Evolutionary conservation across 2,113 vertebrate species (phyloP).

Genomic region (Casuarius casuarius): DNA sequence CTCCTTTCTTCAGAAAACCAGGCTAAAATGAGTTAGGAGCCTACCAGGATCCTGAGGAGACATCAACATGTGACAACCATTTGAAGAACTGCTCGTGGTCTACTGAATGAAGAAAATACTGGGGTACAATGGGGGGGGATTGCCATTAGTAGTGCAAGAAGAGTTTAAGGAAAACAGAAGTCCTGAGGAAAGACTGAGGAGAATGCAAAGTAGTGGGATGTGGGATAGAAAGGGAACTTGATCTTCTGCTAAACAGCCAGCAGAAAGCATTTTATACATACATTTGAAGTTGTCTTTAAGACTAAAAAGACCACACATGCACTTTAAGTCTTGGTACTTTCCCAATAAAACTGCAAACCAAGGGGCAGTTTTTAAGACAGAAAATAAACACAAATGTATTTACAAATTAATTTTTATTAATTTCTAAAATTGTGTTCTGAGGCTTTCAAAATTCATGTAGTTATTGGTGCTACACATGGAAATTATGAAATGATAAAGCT

Average conservation of each 20-base stretch:
- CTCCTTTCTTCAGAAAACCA: background rate
- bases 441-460: background rate
- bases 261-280: background rate
- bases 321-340: background rate
- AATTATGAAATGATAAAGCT: background rate
- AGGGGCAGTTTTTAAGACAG: background rate
- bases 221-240: background rate
- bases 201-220: background rate
- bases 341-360: background rate
- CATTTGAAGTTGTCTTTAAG: background rate
- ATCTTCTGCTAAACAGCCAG: background rate
- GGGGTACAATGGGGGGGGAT: fast-evolving
- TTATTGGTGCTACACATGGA: background rate
- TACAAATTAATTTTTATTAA: background rate
- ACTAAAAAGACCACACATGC: background rate
- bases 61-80: background rate
- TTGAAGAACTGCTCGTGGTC: background rate
- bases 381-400: background rate
- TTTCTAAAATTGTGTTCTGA: background rate
- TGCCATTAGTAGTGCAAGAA: fast-evolving
- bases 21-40: background rate
- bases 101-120: background rate
- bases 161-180: background rate
- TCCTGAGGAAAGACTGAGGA: background rate
- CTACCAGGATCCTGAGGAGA: background rate